Conservation (phyloP, 2,797 vertebrate species). For the Chromis chromis region DNA sequence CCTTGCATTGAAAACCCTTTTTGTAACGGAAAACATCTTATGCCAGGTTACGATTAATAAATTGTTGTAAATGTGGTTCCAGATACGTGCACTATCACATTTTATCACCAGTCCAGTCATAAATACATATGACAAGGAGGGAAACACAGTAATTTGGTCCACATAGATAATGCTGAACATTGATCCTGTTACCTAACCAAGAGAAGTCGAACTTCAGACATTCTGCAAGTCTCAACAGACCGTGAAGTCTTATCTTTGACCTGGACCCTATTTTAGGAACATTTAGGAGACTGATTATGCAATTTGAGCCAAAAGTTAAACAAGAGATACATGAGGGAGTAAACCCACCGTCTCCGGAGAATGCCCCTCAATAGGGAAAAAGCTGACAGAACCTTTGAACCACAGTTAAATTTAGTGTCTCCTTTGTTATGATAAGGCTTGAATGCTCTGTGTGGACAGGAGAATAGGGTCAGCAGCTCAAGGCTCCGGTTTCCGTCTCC, state of each 20-base stretch:
- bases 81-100: not conserved
- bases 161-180: conserved; percentile 37
- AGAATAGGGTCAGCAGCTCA: conserved; percentile 61
- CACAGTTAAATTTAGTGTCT: conserved; percentile 66
- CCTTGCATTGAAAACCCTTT: not conserved
- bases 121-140: conserved; percentile 14
- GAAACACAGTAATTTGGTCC: not conserved
- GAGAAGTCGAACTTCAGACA: conserved; percentile 15
- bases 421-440: conserved; percentile 74
- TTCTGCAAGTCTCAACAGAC: conserved; percentile 2
- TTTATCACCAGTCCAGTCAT: conserved; percentile 19
- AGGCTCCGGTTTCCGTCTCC: conserved; percentile 66
- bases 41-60: not conserved
- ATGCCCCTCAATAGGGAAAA: conserved; percentile 17
- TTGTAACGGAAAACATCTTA: not conserved
- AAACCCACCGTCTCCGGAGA: conserved; percentile 45
- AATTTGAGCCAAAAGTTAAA: conserved; percentile 28
- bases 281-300: conserved; percentile 24
- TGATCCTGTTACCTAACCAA: conserved; percentile 36
- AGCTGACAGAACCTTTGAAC: conserved; percentile 46
- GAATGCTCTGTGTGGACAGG: conserved; percentile 51
- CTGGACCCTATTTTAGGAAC: conserved; percentile 44
- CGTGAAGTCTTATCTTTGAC: conserved; percentile 26
- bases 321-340: conserved; percentile 42
- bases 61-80: not conserved